Evolutionary conservation across 1,140 invertebrate species (phyloP), one percentile per base, ranked within the genome.

Genomic region (Zaprionus lachaisei): DNA sequence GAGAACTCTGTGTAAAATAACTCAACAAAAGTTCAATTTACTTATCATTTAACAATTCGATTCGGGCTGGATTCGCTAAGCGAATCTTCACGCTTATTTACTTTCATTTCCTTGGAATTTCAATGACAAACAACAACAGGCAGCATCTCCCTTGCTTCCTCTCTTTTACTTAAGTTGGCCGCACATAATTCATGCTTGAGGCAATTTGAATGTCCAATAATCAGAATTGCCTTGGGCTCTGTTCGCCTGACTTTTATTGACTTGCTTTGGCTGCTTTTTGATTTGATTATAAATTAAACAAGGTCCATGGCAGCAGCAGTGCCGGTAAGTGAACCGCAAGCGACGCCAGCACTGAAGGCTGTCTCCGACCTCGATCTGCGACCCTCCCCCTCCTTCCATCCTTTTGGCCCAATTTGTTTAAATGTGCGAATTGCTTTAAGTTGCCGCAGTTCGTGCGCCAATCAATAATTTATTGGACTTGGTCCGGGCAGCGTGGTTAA

Each of bases 171-270:
- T 64, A 57, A 65, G 56, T 64, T 78, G 61, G 79, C 79, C 75
- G 78, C 75, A 78, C 81, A 89, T 89, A 89, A 89, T 89, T 89
- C 84, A 89, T 89, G 84, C 84, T 89, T 89, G 81, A 90, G 81
- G 78, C 81, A 84, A 81, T 81, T 84, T 89, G 81, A 87, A 89
- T 89, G 84, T 83, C 81, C 84, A 89, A 81, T 79, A 89, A 89
- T 82, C 79, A 72, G 77, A 84, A 87, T 89, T 84, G 84, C 85
- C 78, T 74, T 75, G 89, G 89, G 84, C 71, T 79, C 83, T 81
- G 51, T 57, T 49, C 63, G 17, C 60, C 37, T 76, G 81, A 90
- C 85, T 84, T 87, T 89, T 81, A 89, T 89, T 84, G 84, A 89
- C 81, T 90, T 54, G 66, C 57, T 60, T 74, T 72, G 74, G 66